Base-by-base conservation (phyloP, 2,797 vertebrate species). In the Xenopus petersii region DNA sequence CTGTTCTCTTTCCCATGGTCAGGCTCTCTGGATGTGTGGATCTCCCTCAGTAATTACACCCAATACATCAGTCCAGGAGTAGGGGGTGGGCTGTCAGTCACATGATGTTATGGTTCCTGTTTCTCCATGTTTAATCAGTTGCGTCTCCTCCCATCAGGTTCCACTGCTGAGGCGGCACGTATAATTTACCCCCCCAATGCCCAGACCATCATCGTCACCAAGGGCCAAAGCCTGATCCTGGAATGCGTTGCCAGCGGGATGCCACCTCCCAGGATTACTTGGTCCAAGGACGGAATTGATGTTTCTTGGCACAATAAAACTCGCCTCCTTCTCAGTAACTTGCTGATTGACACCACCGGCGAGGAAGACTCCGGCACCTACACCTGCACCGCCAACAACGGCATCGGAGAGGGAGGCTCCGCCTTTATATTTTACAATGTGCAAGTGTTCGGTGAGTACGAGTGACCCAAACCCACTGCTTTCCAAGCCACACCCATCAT, bases 201-300 rank as follows among this genome's bases (percentile, higher is more conserved):
- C 10, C 95, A 96, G 46, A 94, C 95, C 81, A 98, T 99, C 90
- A 96, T 97, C 46, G 96, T 98, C 81, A 98, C 94, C 79, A 96
- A 95, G 86, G 97, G 96, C 70, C 96, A 98, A 85, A 94, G 94
- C 71, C 91, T 99, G 80, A 95, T 98, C 51, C 83, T 99, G 80
- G 97, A 99, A 89, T 99, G 97, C 0, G 97, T 98, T 81, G 97
- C 97, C 82, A 94, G 97, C 0, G 97, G 97, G 67, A 96, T 94
- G 82, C 97, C 97, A 1, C 93, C 95, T 0, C 97, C 97, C 0
- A 93, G 87, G 30, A 95, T 99, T 82, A 94, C 93, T 0, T 99
- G 97, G 97, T 93, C 93, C 17, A 99, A 99, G 77, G 94, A 98
- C 0, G 95, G 96, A 2, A 88, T 87, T n/a, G 89, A 92, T 0